A percentile compares a stretch with the other conserved stretches of the same genome.
phyloP scores from a whole-genome alignment of 1,140 invertebrate species.

The Rhynchophorus ferrugineus region DNA sequence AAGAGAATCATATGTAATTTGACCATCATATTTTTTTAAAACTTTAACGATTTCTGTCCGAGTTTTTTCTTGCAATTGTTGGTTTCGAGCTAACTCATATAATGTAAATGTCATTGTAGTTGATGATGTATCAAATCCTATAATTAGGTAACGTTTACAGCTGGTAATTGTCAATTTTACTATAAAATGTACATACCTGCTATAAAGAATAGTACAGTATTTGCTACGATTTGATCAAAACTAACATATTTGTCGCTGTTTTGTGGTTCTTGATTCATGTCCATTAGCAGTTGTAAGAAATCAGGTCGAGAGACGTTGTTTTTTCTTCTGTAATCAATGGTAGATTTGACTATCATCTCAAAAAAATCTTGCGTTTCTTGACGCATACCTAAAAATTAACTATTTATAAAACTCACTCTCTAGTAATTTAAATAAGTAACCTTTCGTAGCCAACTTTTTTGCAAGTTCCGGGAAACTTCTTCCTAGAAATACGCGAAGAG shows the following conservation, averaged over 20 bases:
- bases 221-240: conserved; percentile 2
- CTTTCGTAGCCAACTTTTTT: too few relatives aligned
- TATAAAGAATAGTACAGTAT: conserved; percentile 1
- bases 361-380: conserved; percentile 38
- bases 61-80: conserved; percentile 43
- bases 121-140: conserved; percentile 46
- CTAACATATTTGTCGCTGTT: background rate
- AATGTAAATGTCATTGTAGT: conserved; percentile 43
- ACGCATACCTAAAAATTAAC: background rate
- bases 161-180: background rate
- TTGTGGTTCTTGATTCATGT: conserved; percentile 3
- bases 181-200: background rate
- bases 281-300: conserved; percentile 47
- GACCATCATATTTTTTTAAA: conserved; percentile 41
- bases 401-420: too few relatives aligned
- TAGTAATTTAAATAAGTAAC: too few relatives aligned
- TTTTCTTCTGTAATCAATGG: conserved; percentile 42
- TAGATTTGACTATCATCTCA: conserved; percentile 38
- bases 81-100: conserved; percentile 44
- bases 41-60: conserved; percentile 43
- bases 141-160: too few relatives aligned
- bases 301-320: conserved; percentile 43
- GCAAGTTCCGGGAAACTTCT: too few relatives aligned
- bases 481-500: too few relatives aligned
- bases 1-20: conserved; percentile 49